Evolutionary conservation across 2,113 vertebrate species (phyloP).

Genomic region (Penelope pileata): DNA sequence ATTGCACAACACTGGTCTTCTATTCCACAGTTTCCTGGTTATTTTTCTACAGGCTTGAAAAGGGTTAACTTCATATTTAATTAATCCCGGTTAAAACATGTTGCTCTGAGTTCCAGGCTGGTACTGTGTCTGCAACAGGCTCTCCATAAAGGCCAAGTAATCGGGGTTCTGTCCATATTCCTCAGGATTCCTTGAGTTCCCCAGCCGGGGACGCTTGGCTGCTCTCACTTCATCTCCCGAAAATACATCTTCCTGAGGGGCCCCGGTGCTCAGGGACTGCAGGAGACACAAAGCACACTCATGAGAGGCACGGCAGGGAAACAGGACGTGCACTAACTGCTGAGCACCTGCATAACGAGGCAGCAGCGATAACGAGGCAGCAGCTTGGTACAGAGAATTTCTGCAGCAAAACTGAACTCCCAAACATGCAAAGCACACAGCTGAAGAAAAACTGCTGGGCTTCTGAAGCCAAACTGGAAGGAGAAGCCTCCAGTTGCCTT

Average conservation of each 20-base stretch:
- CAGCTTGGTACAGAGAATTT: rapidly evolving
- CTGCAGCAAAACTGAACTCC: neutral
- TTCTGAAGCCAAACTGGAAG: neutral
- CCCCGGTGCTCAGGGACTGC: slow-evolving; percentile 82
- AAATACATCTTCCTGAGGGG: slow-evolving; percentile 72
- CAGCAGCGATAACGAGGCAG: neutral
- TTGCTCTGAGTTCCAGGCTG: slow-evolving; percentile 71
- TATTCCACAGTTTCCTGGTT: slow-evolving; percentile 34
- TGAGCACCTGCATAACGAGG: rapidly evolving
- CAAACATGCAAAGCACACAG: rapidly evolving
- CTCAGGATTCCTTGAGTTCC: slow-evolving; percentile 32
- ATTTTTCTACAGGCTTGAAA: slow-evolving; percentile 7
- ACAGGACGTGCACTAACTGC: rapidly evolving
- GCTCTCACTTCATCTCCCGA: slow-evolving; percentile 81
- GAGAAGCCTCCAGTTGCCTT: neutral
- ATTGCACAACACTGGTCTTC: slow-evolving; percentile 57
- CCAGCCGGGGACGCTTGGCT: slow-evolving; percentile 88
- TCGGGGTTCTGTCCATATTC: slow-evolving; percentile 75
- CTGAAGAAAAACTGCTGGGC: neutral
- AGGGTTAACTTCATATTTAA: slow-evolving; percentile 1
- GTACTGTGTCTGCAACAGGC: slow-evolving; percentile 84
- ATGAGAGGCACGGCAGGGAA: neutral
- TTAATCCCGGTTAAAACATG: slow-evolving; percentile 61
- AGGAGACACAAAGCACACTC: neutral
- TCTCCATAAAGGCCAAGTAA: slow-evolving; percentile 88